These are phyloP conservation scores for Byasa hedistus DNA, from an alignment of 2,888 invertebrate species.

Conservation along the genomic window DNA sequence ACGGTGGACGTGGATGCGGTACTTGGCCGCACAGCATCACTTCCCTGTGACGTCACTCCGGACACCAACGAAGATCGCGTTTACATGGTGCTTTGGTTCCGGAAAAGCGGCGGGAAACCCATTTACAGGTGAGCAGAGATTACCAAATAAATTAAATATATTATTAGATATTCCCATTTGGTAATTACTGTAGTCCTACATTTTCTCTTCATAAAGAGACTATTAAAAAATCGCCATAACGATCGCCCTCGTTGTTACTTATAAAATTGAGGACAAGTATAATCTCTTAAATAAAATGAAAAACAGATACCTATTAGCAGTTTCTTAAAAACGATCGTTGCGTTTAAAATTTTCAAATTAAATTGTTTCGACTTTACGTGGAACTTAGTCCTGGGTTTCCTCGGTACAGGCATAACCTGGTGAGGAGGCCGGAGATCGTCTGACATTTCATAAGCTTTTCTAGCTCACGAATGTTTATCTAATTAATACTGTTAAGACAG, in stretches of 20 bases:
- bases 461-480: conserved; percentile 52
- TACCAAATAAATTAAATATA: background rate
- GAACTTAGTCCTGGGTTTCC: too few relatives aligned
- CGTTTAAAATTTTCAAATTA: too few relatives aligned
- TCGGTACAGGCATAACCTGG: too few relatives aligned
- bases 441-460: conserved; percentile 1
- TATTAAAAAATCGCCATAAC: too few relatives aligned
- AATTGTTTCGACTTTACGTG: too few relatives aligned
- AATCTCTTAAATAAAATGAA: too few relatives aligned
- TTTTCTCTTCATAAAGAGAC: too few relatives aligned
- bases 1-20: conserved; percentile 88
- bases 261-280: too few relatives aligned
- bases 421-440: background rate
- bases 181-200: background rate
- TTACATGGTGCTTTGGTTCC: conserved; percentile 96
- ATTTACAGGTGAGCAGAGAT: conserved; percentile 87
- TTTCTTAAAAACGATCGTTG: too few relatives aligned
- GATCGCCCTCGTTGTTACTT: too few relatives aligned
- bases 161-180: background rate
- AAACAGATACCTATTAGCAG: too few relatives aligned
- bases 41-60: conserved; percentile 94
- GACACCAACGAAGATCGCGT: conserved; percentile 90
- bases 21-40: conserved; percentile 88
- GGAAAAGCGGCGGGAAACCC: conserved; percentile 91
- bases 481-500: conserved; percentile 65